phyloP scores from a whole-genome alignment of 2,797 vertebrate genomes.

The Salmo trutta region DNA sequence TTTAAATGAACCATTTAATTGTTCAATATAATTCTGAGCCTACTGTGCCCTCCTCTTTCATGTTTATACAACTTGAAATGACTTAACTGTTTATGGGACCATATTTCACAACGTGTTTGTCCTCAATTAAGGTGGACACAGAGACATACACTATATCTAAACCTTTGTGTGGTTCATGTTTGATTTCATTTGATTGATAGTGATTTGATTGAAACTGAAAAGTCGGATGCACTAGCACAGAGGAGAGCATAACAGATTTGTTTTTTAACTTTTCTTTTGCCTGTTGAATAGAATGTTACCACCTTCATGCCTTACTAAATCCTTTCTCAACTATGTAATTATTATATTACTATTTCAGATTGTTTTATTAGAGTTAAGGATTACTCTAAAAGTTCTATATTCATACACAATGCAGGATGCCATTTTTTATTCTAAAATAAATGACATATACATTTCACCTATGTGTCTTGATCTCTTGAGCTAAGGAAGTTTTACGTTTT shows the following conservation, averaged over 20 bases:
- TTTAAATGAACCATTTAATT: not conserved
- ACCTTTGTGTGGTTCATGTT: not conserved
- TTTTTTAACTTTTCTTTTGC: constrained; percentile 21
- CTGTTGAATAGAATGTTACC: constrained; percentile 25
- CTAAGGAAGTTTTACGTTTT: not conserved
- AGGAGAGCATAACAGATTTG: constrained; percentile 18
- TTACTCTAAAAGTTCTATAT: constrained; percentile 46
- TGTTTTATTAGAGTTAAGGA: constrained; percentile 40
- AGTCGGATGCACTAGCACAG: not conserved
- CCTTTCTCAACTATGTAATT: constrained; percentile 35
- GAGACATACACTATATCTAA: not conserved
- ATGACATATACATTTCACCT: constrained; percentile 35
- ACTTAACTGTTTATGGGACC: not conserved
- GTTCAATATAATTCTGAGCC: not conserved
- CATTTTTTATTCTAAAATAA: constrained; percentile 61
- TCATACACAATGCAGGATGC: constrained; percentile 50
- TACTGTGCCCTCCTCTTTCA: not conserved
- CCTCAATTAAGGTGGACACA: not conserved
- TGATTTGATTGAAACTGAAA: not conserved
- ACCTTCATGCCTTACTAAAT: constrained; percentile 50
- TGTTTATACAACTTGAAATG: not conserved
- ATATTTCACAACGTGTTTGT: not conserved
- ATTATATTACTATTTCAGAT: constrained; percentile 48
- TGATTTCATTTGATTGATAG: constrained; percentile 6
- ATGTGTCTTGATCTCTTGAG: constrained; percentile 15